These are phyloP conservation scores for Pterobdella sp. DNA, from an alignment of 2,888 invertebrate species.

Conservation along the genomic window DNA sequence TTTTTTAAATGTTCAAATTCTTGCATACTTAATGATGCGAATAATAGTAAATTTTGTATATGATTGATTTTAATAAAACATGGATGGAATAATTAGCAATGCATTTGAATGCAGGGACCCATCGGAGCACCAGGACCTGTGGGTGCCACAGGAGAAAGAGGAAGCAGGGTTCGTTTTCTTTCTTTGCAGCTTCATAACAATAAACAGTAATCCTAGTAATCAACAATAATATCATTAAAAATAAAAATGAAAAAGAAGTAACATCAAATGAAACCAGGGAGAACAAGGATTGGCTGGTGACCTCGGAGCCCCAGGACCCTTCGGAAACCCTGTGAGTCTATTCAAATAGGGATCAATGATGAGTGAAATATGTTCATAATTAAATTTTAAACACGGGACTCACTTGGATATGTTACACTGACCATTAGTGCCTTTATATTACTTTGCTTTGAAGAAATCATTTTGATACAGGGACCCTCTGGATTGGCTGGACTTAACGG, in stretches of 20 bases:
- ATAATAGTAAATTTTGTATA: background rate
- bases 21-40: background rate
- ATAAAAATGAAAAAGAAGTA: no score
- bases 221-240: no score
- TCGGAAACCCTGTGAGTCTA: conserved; percentile 33
- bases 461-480: conserved; percentile 25
- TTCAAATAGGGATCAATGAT: background rate
- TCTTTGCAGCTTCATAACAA: background rate
- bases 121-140: conserved; percentile 38
- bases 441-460: no score
- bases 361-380: background rate
- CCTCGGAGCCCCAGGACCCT: conserved; percentile 32
- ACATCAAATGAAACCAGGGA: no score
- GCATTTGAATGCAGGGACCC: conserved; percentile 33
- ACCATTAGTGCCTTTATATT: no score
- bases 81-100: background rate
- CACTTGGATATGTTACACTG: no score
- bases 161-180: conserved; percentile 32
- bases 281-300: conserved; percentile 31
- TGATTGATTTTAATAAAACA: background rate
- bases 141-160: conserved; percentile 40
- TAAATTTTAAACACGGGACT: no score
- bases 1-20: background rate
- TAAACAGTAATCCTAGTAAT: no score
- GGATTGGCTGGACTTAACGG: conserved; percentile 31